Conservation (phyloP, 2,797 vertebrate genomes). For the Mastacembelus armatus region DNA sequence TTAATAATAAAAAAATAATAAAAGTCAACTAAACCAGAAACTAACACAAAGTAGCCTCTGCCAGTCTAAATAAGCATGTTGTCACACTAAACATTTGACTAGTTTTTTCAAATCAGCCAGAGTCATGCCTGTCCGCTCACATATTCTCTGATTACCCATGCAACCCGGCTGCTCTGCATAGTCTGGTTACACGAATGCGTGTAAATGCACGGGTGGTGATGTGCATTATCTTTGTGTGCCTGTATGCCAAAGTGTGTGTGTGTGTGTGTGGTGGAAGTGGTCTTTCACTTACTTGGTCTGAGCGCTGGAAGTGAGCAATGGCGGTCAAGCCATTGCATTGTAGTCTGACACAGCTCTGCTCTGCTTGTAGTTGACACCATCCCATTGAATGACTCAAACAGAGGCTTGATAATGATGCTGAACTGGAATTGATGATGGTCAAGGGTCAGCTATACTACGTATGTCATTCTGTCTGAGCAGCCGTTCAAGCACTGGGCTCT, state of each 20-base stretch:
- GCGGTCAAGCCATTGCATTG: conserved; percentile 91
- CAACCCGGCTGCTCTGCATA: too few species aligned
- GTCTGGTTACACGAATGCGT: too few species aligned
- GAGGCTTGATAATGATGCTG: conserved; percentile 94
- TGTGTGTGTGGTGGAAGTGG: neutral
- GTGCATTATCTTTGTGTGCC: neutral
- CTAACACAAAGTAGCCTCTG: too few species aligned
- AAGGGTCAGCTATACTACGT: conserved; percentile 74
- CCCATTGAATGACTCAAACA: conserved; percentile 95
- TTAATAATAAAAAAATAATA: too few species aligned
- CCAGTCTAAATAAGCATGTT: too few species aligned
- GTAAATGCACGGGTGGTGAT: neutral
- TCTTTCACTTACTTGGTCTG: conserved; percentile 91
- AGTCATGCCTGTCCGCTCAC: too few species aligned
- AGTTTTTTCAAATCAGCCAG: too few species aligned
- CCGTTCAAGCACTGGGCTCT: neutral
- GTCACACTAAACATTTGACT: too few species aligned
- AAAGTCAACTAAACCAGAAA: neutral
- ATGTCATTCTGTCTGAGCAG: neutral
- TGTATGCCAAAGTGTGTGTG: too few species aligned
- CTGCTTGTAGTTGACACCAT: conserved; percentile 91
- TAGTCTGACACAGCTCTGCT: conserved; percentile 89
- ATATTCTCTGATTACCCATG: too few species aligned
- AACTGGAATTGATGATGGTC: conserved; percentile 85
- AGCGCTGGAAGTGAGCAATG: conserved; percentile 92